Percentiles rank a stretch among this genome's conserved stretches.
These are phyloP conservation scores for Noctua pronuba DNA, from an alignment of 2,888 invertebrate species.

Conservation along the genomic window DNA sequence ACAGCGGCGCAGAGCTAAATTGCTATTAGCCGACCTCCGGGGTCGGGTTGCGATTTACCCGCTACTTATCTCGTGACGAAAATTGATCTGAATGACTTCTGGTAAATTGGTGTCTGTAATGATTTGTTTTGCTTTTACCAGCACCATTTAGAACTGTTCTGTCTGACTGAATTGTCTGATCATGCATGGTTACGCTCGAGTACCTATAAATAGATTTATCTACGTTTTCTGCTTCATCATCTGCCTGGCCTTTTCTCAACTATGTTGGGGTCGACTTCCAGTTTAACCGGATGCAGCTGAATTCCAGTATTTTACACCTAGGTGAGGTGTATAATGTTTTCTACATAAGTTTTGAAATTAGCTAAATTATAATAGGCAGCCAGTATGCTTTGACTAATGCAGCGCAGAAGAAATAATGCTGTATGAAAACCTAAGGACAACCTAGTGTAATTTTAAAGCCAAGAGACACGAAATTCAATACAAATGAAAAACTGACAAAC, in stretches of 20 bases:
- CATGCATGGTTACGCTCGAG: not conserved
- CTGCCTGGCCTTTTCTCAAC: not conserved
- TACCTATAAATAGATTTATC: not conserved
- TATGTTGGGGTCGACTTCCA: not conserved
- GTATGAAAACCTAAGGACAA: not conserved
- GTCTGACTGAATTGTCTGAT: constrained; percentile 1
- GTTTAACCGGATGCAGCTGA: not conserved
- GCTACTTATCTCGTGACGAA: constrained; percentile 67
- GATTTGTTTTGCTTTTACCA: constrained; percentile 46
- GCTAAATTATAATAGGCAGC: not conserved
- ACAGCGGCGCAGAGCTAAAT: constrained; percentile 75
- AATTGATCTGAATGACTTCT: constrained; percentile 66
- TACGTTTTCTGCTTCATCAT: not conserved
- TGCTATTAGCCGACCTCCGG: constrained; percentile 80
- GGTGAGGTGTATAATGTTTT: too few relatives aligned
- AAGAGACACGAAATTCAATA: constrained; percentile 52
- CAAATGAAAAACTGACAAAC: constrained; percentile 58
- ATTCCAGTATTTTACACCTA: not conserved
- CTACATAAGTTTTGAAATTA: not conserved
- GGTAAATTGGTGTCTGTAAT: constrained; percentile 47
- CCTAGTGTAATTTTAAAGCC: constrained; percentile 31
- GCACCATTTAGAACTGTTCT: constrained; percentile 9
- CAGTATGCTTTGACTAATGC: not conserved
- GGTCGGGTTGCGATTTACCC: constrained; percentile 78
- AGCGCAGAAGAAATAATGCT: not conserved